Conservation (phyloP, 2,113 vertebrate species). For the Scomber colias region DNA sequence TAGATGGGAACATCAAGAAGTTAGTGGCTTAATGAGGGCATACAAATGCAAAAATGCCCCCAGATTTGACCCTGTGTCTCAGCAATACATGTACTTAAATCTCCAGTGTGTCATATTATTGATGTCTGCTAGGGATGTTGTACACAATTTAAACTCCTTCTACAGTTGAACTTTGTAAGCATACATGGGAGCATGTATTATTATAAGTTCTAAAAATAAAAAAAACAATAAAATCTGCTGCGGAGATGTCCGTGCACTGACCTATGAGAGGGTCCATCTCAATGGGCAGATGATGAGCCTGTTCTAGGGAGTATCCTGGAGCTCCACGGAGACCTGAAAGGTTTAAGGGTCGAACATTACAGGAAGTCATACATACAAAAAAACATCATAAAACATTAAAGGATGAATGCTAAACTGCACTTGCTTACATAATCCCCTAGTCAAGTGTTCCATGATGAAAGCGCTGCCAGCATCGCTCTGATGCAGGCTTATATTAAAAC, state of each 20-base stretch:
- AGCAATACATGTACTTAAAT: background rate
- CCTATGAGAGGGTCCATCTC: slow-evolving; percentile 89
- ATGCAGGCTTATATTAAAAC: background rate
- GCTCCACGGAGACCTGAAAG: slow-evolving; percentile 85
- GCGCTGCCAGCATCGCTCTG: background rate
- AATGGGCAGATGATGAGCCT: slow-evolving; percentile 87
- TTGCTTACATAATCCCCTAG: background rate
- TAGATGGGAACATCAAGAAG: slow-evolving; percentile 56
- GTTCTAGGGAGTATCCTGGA: slow-evolving; percentile 87
- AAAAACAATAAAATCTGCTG: background rate
- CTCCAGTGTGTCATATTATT: background rate
- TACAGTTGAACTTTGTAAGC: background rate
- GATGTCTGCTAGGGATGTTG: background rate
- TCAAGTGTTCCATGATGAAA: slow-evolving; percentile 6
- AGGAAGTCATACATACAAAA: slow-evolving; percentile 8
- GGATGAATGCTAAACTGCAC: background rate
- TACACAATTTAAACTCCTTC: background rate
- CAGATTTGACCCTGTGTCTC: background rate
- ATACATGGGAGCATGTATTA: background rate
- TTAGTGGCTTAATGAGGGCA: background rate
- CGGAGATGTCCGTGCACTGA: slow-evolving; percentile 50
- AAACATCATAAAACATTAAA: background rate
- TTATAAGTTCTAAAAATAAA: background rate
- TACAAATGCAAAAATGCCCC: background rate
- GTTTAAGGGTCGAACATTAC: slow-evolving; percentile 1